Evolutionary conservation across 1,140 invertebrate species (phyloP), one percentile per base, ranked within the genome.

Genomic region (Ostrea edulis): DNA sequence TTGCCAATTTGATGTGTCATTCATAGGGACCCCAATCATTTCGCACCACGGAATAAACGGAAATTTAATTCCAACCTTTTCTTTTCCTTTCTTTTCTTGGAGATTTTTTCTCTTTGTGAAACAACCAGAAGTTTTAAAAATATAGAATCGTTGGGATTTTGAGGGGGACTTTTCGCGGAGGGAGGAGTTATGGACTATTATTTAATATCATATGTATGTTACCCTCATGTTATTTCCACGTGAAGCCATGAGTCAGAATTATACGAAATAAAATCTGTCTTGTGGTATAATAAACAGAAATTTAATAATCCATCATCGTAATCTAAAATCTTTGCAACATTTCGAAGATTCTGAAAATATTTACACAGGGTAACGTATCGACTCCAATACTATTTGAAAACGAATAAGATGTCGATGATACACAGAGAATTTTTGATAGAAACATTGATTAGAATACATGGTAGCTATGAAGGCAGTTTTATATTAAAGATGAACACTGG

Each of bases 1-100:
- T 29, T 77, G 68, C 68, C 68, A 77, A 77, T 77, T 77, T 35
- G 68, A 25, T 17, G 68, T 62, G 55, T 62, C 55, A 62, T 77
- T 77, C 25, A 25, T 77, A 29, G 11, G 68, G 68, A 77, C 29
- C 68, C n/a, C 68, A 77, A 77, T 20, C 68, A 29, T 29, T 77
- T 77, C 68, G 25, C 22, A 77, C 68, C 29, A 77, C 8, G 22
- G 12, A 29, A 25, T 77, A 12, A 77, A 77, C 11, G 25, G 68
- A 7, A 77, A 71, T 14, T 17, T 77, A 35, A 77, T 77, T 29
- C 68, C 25, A 29, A 35, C 12, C 68, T 17, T 25, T 77, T 35
- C 11, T 62, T 29, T 35, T 14, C 22, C 8, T 77, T 77, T 35
- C 65, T 77, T 77, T 77, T 77, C n/a, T 71, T 29, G 68, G 29